Evolutionary conservation across 2,888 invertebrate species (phyloP).

Genomic region (Mesoligia furuncula): DNA sequence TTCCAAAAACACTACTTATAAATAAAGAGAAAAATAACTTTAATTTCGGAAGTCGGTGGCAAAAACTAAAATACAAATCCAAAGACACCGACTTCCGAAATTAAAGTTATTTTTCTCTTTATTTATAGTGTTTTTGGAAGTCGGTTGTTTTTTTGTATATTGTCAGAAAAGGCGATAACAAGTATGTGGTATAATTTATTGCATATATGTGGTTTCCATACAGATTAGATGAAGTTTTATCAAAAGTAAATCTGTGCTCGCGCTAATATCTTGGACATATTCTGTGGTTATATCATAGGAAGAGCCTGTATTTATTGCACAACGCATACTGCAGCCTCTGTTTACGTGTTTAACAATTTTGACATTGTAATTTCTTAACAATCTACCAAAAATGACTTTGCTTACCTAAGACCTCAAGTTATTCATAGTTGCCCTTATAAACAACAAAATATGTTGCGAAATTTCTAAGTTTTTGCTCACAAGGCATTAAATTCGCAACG

Average conservation of each 20-base stretch:
- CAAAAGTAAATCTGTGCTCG: background rate
- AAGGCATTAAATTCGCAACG: conserved; percentile 41
- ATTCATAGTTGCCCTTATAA: conserved; percentile 34
- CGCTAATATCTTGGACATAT: background rate
- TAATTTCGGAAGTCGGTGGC: too few species aligned
- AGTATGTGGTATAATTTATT: too few species aligned
- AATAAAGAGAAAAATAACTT: too few species aligned
- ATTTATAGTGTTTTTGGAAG: too few species aligned
- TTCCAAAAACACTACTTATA: too few species aligned
- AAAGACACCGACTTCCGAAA: too few species aligned
- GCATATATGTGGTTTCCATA: too few species aligned
- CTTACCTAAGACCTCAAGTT: conserved; percentile 14
- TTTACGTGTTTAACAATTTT: background rate
- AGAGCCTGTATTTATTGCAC: background rate
- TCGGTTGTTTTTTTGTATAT: too few species aligned
- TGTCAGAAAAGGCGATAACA: too few species aligned
- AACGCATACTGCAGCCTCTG: background rate
- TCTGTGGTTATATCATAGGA: background rate
- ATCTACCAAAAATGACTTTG: conserved; percentile 11
- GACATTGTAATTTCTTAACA: background rate
- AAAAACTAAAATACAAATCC: too few species aligned
- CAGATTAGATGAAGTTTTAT: background rate
- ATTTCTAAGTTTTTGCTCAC: conserved; percentile 28
- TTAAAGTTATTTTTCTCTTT: too few species aligned
- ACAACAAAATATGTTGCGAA: conserved; percentile 37